Base-by-base conservation (phyloP, 1,140 invertebrate species). In the Zaprionus tsacasi region DNA sequence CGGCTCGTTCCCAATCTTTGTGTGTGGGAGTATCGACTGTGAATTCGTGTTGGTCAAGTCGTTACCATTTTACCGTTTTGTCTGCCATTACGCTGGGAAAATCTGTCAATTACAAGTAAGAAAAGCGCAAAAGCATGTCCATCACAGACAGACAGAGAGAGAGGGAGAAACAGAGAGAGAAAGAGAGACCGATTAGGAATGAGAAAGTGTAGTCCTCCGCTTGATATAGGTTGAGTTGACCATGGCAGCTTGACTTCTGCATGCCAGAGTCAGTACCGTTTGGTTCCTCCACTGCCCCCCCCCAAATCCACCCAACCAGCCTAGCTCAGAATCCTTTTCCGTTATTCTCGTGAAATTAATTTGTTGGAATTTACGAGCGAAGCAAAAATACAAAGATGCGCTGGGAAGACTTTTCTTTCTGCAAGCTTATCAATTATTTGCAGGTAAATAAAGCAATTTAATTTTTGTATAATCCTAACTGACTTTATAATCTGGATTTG, bases 71-170 rank as follows among this genome's bases (percentile, higher is more conserved):
- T 76, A 70, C 82, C 82, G 79, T 78, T 86, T 82, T 79, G 79
- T 77, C 82, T 70, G 79, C 70, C 81, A 78, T 85, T 81, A 81
- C 73, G 78, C 40, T 81, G 77, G 65, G 71, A 82, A 87, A 86
- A 87, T 87, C 82, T 86, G 82, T 86, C 82, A 86, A 86, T 86
- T 87, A 86, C 78, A 61, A 82, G 69, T 56, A 74, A 77, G 82
- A 76, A 78, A 86, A 87, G 82, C 82, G 79, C 79, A 86, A 86
- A 87, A 86, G 83, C 82, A 76, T 86, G 82, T 87, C 82, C 70
- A 71, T 79, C 82, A 79, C 76, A 60, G 54, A 56, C 59, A 69
- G 38, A 64, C 27, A 35, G n/a, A 38, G 36, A 56, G 45, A 17
- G 21, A 55, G 10, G 0, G 7, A 69, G 40, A 64, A 21, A 35